Base-by-base conservation (phyloP, 2,797 vertebrate species). In the Capromys pilorides region DNA sequence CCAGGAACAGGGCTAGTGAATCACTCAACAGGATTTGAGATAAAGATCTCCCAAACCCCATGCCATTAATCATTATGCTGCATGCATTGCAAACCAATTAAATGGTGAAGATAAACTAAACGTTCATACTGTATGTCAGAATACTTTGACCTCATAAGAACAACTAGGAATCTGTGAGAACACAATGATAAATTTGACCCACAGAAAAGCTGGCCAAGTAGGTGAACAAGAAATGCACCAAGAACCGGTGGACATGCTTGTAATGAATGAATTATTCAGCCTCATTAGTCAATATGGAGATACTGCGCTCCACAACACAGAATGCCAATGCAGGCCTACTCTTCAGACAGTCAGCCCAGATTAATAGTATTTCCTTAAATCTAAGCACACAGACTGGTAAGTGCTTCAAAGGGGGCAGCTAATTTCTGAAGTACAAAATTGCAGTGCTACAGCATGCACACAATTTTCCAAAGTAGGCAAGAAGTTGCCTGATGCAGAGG, bases 81-180 rank as follows among this genome's bases (percentile, higher is more conserved):
- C 67, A 93, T 86, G 49, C 86, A 71, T 71, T 54, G 59, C 80
- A 78, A 86, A 36, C 16, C 75, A 86, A 86, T 83, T 89, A 78
- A 66, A 93, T 92, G 69, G n/a, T 39, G 88, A 88, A 81, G 21
- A 64, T 3, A 91, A 92, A 86, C 12, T 77, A 67, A 91, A 79
- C 59, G 14, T 49, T 77, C 57, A 22, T 33, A 64, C 84, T 49
- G 36, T 59, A 82, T 36, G 21, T 61, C 54, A 86, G 86, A 86
- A 84, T 61, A 94, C 28, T 77, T 61, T 93, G 71, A 82, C 75
- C 51, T 31, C 80, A 59, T 61, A 80, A 49, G n/a, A 80, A 28
- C 49, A 66, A 89, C 54, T 66, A 82, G 2, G 14, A 86, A 78
- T 78, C n/a, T 92, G 22, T 69, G 75, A 77, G 19, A 94, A 26